These are phyloP conservation scores for Archips xylosteana DNA, from an alignment of 2,888 invertebrate genomes.

Conservation along the genomic window DNA sequence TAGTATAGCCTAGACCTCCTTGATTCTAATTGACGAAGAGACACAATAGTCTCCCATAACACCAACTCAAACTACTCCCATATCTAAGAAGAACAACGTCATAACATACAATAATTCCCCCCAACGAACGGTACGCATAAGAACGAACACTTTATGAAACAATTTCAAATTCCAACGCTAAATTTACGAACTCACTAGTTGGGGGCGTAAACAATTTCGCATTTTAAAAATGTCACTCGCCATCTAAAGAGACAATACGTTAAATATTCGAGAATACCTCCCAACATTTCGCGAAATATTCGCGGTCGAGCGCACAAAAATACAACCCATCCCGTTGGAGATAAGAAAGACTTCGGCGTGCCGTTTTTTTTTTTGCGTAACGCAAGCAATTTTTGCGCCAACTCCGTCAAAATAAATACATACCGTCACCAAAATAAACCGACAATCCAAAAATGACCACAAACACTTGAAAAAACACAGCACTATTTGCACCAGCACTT, in stretches of 20 bases:
- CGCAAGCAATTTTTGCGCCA: conserved; percentile 32
- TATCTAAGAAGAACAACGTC: not conserved
- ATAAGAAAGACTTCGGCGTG: conserved; percentile 4
- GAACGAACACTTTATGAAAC: not conserved
- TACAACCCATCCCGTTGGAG: not conserved
- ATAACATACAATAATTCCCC: not conserved
- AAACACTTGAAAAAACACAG: conserved; percentile 19
- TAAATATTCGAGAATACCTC: conserved; percentile 5
- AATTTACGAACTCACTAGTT: conserved; percentile 8
- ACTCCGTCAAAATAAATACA: conserved; percentile 30
- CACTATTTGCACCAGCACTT: conserved; percentile 8
- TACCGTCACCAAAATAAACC: conserved; percentile 20
- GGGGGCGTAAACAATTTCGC: conserved; percentile 6
- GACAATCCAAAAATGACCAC: conserved; percentile 39
- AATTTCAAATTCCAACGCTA: conserved; percentile 18
- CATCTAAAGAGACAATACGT: conserved; percentile 28
- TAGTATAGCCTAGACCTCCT: not conserved
- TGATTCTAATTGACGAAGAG: not conserved
- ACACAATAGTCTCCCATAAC: not conserved
- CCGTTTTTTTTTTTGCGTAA: conserved; percentile 25
- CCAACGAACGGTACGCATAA: not conserved
- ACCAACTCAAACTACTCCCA: not conserved
- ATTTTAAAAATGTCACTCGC: conserved; percentile 30
- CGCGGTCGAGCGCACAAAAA: not conserved
- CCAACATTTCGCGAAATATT: too few relatives aligned